Evolutionary conservation across 1,140 invertebrate genomes (phyloP).

Genomic region (Agrypnia vestita): DNA sequence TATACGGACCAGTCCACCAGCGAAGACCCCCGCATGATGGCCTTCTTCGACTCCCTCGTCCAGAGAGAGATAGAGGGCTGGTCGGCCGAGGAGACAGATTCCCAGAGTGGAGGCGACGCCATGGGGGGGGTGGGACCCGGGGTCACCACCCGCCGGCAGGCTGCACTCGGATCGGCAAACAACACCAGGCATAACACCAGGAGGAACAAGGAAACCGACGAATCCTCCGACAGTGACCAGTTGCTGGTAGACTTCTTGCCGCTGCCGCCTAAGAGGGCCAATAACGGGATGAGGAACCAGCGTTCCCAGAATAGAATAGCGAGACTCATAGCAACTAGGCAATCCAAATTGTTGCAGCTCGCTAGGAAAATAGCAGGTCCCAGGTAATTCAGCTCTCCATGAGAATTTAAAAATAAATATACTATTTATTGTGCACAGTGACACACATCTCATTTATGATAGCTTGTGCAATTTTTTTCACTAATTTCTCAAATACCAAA

Average conservation of each 20-base stretch:
- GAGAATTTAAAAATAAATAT: not conserved
- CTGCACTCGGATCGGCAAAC: slow-evolving; percentile 5
- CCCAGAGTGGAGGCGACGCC: slow-evolving; percentile 63
- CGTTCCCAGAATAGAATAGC: slow-evolving; percentile 64
- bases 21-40: slow-evolving; percentile 96
- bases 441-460: too few species aligned
- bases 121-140: slow-evolving; percentile 60
- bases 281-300: slow-evolving; percentile 24
- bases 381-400: slow-evolving; percentile 13
- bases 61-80: slow-evolving; percentile 91
- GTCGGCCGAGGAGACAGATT: slow-evolving; percentile 73
- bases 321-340: slow-evolving; percentile 67
- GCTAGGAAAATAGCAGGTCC: slow-evolving; percentile 48
- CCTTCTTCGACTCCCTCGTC: slow-evolving; percentile 95
- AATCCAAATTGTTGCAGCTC: slow-evolving; percentile 65
- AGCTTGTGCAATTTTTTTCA: too few species aligned
- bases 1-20: slow-evolving; percentile 88
- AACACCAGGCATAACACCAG: not conserved
- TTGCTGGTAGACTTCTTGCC: slow-evolving; percentile 65
- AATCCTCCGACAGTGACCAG: slow-evolving; percentile 68
- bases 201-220: slow-evolving; percentile 57
- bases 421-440: too few species aligned
- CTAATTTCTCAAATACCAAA: too few species aligned
- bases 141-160: slow-evolving; percentile 51
- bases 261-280: slow-evolving; percentile 63